phyloP scores from a whole-genome alignment of 2,797 vertebrate genomes.

The Thaleichthys pacificus region DNA sequence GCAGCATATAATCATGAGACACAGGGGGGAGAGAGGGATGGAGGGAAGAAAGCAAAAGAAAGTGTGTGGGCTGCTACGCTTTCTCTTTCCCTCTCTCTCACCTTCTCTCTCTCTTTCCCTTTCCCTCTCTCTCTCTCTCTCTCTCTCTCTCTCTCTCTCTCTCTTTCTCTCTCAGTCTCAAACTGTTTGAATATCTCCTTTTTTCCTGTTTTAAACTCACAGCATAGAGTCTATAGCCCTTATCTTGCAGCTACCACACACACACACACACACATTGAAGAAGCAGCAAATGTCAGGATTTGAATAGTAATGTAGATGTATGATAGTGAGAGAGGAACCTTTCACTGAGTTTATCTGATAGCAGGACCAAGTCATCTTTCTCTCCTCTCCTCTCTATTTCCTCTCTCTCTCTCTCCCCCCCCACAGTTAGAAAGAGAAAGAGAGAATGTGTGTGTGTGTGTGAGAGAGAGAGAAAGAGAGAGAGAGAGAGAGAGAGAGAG shows the following conservation, averaged over 20 bases:
- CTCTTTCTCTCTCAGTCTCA: background rate
- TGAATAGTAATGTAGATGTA: conserved; percentile 12
- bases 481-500: conserved; percentile 3
- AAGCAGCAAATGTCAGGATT: conserved; percentile 12
- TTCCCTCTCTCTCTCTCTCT: too few species aligned
- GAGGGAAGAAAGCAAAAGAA: background rate
- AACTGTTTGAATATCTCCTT: background rate
- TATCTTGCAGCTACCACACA: background rate
- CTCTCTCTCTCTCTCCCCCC: too few species aligned
- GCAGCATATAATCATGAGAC: conserved; percentile 4
- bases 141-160: background rate
- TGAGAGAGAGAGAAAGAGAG: conserved; percentile 11
- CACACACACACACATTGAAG: background rate
- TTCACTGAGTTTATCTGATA: conserved; percentile 2
- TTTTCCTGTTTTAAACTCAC: background rate
- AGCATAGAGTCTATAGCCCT: background rate
- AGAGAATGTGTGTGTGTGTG: conserved; percentile 13
- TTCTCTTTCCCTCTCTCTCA: background rate
- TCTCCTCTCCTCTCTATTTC: background rate
- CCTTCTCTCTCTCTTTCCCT: too few species aligned
- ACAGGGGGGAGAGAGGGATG: background rate
- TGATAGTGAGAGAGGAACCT: conserved; percentile 7
- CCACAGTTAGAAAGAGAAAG: background rate
- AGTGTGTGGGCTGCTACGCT: too few species aligned
- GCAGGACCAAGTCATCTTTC: background rate